These are phyloP conservation scores for Anthopleura xanthogrammica DNA, from an alignment of 92 coral and sea anemone genomes.

Conservation along the genomic window DNA sequence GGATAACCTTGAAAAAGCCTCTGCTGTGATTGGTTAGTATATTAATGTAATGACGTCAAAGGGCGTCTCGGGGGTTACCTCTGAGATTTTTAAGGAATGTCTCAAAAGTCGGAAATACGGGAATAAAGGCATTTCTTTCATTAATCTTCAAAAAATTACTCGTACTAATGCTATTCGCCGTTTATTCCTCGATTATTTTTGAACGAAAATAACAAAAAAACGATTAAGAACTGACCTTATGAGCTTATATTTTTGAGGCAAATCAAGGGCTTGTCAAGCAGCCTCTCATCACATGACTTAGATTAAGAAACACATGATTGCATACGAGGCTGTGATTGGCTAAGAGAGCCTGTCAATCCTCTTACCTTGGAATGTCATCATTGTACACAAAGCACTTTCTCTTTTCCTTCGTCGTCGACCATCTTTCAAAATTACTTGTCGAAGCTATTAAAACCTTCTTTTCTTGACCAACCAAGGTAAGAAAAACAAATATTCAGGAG, in stretches of 20 bases:
- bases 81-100: background rate
- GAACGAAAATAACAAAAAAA: background rate
- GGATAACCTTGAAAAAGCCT: constrained; percentile 19
- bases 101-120: background rate
- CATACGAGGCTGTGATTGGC: constrained; percentile 25
- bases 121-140: background rate
- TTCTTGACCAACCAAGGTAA: constrained; percentile 50
- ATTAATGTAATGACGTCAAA: constrained; percentile 29
- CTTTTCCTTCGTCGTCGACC: constrained; percentile 40
- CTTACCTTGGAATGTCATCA: constrained; percentile 29
- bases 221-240: background rate
- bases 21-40: constrained; percentile 45
- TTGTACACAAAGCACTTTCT: constrained; percentile 46
- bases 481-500: background rate
- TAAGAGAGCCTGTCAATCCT: constrained; percentile 9
- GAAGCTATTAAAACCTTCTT: constrained; percentile 45
- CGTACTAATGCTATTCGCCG: background rate
- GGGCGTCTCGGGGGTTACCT: constrained; percentile 38
- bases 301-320: constrained; percentile 18
- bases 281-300: constrained; percentile 35
- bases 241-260: background rate
- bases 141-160: background rate
- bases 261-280: constrained; percentile 24
- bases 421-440: constrained; percentile 18
- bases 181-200: background rate